Conservation (phyloP, 2,888 invertebrate genomes). For the Platerodrilus igneus region DNA sequence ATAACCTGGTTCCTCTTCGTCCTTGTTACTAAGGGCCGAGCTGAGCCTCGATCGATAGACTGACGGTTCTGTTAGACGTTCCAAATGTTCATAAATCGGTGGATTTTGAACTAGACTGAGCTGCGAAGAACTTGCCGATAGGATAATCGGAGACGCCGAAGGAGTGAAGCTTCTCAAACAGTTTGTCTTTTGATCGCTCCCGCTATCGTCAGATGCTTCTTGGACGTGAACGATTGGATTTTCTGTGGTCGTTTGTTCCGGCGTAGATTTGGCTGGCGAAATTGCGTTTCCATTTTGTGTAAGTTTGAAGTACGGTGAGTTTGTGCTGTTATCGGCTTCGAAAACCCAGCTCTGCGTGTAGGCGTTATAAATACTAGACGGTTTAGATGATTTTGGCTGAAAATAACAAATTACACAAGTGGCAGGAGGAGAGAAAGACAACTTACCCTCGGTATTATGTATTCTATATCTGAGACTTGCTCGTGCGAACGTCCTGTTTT, state of each 20-base stretch:
- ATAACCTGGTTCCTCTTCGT: conserved; percentile 35
- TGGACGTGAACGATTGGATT: conserved; percentile 49
- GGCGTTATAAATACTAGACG: conserved; percentile 44
- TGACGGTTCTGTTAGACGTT: conserved; percentile 48
- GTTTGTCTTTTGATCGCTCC: conserved; percentile 45
- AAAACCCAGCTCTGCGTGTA: conserved; percentile 54
- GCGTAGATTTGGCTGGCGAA: conserved; percentile 13
- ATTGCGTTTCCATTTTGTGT: conserved; percentile 39
- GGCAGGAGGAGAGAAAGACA: conserved; percentile 9
- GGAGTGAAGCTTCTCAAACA: conserved; percentile 53
- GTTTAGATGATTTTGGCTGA: conserved; percentile 46
- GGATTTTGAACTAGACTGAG: conserved; percentile 39
- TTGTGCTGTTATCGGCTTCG: conserved; percentile 41
- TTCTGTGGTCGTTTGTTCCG: conserved; percentile 29
- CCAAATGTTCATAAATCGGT: conserved; percentile 48
- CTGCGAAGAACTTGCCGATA: conserved; percentile 51
- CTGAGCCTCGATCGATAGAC: conserved; percentile 47
- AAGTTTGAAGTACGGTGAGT: conserved; percentile 40
- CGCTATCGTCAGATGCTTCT: conserved; percentile 47
- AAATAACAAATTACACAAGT: conserved; percentile 24
- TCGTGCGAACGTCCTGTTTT: conserved; percentile 43
- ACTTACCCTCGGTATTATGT: conserved; percentile 53
- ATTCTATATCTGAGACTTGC: conserved; percentile 51
- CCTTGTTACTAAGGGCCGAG: conserved; percentile 41
- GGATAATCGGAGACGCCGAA: conserved; percentile 48